Base-by-base conservation (phyloP, 2,888 invertebrate species). In the Chaitophorus viminalis region DNA sequence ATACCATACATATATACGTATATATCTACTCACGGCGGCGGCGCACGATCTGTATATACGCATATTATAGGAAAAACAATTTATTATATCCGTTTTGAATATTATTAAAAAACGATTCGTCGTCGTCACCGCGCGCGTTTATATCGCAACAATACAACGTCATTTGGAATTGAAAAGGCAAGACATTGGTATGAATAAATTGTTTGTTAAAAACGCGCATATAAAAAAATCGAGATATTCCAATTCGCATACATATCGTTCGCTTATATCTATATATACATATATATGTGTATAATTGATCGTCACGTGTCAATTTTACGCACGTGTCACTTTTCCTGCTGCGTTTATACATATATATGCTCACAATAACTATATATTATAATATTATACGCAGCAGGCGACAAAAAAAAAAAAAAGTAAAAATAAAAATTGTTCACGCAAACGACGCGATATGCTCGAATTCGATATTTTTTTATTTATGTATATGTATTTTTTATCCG, bases 121-220 rank as follows among this genome's bases (percentile, higher is more conserved):
- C 83, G 83, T 60, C 39, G 60, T 18, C 75, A 33, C 60, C 60
- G 60, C 60, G 29, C 68, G 52, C 54, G 75, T 25, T 21, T 36
- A 54, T 21, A 33, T 21, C 36, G 75, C 39, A 11, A 9, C 11
- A 9, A 29, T 9, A 39, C n/a, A 65, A 74, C 70, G 79, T 52
- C 79, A 87, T 87, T 87, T 87, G 87, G 78, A 81, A 74, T 81
- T 87, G 87, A 87, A 81, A 79, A 72, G 79, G 60, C 79, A 81
- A 87, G 79, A 87, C 79, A 46, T 46, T 21, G 60, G 54, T 72
- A 72, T 79, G 81, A 87, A 87, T 87, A 81, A 87, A 81, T 87
- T 87, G 87, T 81, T 81, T 54, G 86, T 85, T 84, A 85, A 85
- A 82, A 84, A 68, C 68, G 84, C 31, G 60, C 6, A n/a, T 46